Evolutionary conservation across 2,113 vertebrate species (phyloP), one percentile per base, ranked within the genome.

Genomic region (Dolichallabes microphthalmus): DNA sequence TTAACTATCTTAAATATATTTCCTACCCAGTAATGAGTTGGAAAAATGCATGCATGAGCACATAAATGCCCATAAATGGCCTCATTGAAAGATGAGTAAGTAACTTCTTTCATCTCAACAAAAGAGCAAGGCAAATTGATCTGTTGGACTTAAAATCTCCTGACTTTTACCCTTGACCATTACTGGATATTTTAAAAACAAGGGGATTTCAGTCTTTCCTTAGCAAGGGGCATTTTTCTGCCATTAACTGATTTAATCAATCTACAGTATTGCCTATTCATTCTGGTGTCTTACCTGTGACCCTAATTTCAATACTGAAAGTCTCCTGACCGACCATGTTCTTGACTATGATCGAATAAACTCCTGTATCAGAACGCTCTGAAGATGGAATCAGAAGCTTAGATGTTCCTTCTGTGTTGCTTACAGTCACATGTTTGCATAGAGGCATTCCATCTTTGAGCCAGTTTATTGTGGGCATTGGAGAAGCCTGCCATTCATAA

Each of bases 401-500:
- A 0, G 93, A 95, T 71, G 92, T 90, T 6, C 90, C 94, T 4
- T 94, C 93, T 35, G 93, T 53, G 3, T 94, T 95, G 81, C 89
- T 93, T 3, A 94, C 64, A 0, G 91, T 92, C 8, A 93, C 94
- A 73, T 87, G 89, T 68, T 89, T 93, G 32, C 93, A 45, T 32
- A 96, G 88, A 17, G 95, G 91, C 75, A 91, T 86, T n/a, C 93
- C 93, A 3, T 97, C 96, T 89, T 97, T 98, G 0, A 95, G 81
- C 97, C 96, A 98, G 64, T 88, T 94, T 89, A 96, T 94, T 78
- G 80, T 90, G 0, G 95, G 95, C 76, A 92, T 57, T 14, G 97
- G 96, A 53, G 92, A 93, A 0, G 94, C 96, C 97, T 98, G 87
- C 27, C 13, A 81, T 61, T 9, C 45, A 45, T 7, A 8, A 45